Conservation (phyloP, 2,113 vertebrate species). For the Phocoena sinus region DNA sequence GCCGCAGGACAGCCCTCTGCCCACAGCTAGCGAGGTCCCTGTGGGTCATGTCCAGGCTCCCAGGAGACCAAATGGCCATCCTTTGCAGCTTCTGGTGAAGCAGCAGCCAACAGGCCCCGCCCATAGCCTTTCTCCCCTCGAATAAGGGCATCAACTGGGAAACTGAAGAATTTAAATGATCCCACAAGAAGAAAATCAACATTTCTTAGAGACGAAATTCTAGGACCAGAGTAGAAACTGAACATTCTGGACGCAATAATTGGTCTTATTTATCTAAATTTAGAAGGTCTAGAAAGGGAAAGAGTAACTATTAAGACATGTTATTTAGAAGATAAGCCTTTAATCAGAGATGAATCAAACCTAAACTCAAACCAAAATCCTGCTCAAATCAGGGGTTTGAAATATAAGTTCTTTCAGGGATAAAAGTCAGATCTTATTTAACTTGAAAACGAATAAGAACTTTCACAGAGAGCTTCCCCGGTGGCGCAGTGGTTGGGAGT, state of each 20-base stretch:
- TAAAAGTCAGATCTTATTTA: slow-evolving; percentile 66
- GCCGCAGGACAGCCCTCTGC: background rate
- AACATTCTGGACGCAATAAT: slow-evolving; percentile 71
- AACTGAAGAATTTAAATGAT: slow-evolving; percentile 21
- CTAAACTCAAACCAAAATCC: slow-evolving; percentile 61
- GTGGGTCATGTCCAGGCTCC: background rate
- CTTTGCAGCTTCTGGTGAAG: background rate
- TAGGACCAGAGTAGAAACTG: slow-evolving; percentile 59
- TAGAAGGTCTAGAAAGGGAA: slow-evolving; percentile 67
- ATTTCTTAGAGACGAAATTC: slow-evolving; percentile 62
- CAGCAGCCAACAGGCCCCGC: background rate
- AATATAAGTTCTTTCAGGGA: slow-evolving; percentile 60
- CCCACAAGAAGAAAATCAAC: slow-evolving; percentile 51
- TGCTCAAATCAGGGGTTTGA: slow-evolving; percentile 59
- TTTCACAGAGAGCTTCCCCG: background rate
- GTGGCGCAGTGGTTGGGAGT: too few species aligned
- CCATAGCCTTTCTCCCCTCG: background rate
- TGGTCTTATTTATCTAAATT: slow-evolving; percentile 74
- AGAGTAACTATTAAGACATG: slow-evolving; percentile 69
- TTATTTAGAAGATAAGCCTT: slow-evolving; percentile 72
- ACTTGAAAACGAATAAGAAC: slow-evolving; percentile 57
- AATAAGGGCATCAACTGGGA: background rate
- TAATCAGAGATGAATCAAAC: slow-evolving; percentile 72
- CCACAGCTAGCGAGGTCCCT: background rate
- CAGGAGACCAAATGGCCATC: background rate